phyloP scores from a whole-genome alignment of 1,140 invertebrate genomes.

The Pissodes strobi region DNA sequence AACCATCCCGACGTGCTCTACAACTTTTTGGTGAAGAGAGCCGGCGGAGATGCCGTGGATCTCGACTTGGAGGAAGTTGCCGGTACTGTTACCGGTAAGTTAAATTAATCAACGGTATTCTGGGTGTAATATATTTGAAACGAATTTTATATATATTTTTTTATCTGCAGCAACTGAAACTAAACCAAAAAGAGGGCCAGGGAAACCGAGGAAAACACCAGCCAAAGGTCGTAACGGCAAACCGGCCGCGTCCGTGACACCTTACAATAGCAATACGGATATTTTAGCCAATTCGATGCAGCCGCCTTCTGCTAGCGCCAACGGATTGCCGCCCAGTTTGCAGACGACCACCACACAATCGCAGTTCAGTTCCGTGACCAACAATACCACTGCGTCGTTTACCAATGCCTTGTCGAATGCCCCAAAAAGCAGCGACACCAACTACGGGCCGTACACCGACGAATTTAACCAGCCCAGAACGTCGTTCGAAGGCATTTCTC shows the following conservation, averaged over 20 bases:
- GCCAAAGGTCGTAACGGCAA: constrained; percentile 56
- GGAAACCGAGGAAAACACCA: constrained; percentile 42
- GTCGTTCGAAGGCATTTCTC: constrained; percentile 33
- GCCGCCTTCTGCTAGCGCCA: neutral
- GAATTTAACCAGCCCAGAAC: constrained; percentile 31
- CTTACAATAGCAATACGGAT: constrained; percentile 55
- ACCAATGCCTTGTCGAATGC: constrained; percentile 27
- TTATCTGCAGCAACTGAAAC: no score
- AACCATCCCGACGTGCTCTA: constrained; percentile 98
- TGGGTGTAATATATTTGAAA: neutral
- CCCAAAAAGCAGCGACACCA: constrained; percentile 1
- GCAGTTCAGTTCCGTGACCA: constrained; percentile 13
- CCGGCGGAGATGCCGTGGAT: constrained; percentile 81
- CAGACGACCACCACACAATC: constrained; percentile 4
- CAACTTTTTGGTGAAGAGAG: constrained; percentile 84
- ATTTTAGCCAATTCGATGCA: constrained; percentile 4
- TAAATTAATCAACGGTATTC: constrained; percentile 5
- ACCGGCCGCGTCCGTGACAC: constrained; percentile 70
- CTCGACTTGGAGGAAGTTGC: constrained; percentile 85
- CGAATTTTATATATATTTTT: no score
- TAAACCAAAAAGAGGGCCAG: constrained; percentile 44
- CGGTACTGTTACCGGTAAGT: constrained; percentile 55
- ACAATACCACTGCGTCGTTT: constrained; percentile 34
- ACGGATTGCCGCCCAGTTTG: neutral
- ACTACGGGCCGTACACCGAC: constrained; percentile 28